Evolutionary conservation across 2,113 vertebrate genomes (phyloP).

Genomic region (Caracal caracal): DNA sequence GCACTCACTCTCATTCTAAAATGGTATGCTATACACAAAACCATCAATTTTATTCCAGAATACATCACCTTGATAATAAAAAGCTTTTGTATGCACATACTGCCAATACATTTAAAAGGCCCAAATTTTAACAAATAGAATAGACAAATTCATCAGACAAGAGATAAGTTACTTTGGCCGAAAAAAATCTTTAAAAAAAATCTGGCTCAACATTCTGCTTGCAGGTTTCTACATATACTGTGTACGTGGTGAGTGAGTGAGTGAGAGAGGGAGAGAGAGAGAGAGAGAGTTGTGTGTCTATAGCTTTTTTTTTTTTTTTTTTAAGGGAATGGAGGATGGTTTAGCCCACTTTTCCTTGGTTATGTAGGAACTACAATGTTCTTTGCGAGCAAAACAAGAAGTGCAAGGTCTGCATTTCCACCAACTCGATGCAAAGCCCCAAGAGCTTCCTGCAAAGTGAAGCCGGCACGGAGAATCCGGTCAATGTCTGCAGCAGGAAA

Average conservation of each 20-base stretch:
- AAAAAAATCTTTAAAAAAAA: conserved; percentile 76
- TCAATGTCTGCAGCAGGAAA: conserved; percentile 90
- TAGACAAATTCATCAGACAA: conserved; percentile 79
- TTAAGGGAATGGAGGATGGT: conserved; percentile 60
- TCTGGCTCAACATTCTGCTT: conserved; percentile 84
- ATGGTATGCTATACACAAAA: conserved; percentile 75
- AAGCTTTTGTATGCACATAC: conserved; percentile 79
- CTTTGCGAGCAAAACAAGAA: conserved; percentile 95
- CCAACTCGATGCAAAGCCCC: conserved; percentile 92
- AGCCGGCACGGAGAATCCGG: conserved; percentile 92
- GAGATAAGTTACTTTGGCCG: conserved; percentile 85
- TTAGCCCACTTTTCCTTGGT: conserved; percentile 68
- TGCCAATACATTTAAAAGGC: conserved; percentile 76
- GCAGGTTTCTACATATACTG: conserved; percentile 62
- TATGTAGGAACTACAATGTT: conserved; percentile 95
- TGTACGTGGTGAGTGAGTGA: background rate
- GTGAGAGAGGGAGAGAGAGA: too few relatives aligned
- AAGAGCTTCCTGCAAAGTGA: conserved; percentile 91
- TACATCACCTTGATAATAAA: conserved; percentile 79
- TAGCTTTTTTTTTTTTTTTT: background rate
- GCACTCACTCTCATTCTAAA: conserved; percentile 77
- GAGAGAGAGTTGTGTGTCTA: background rate
- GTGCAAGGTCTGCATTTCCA: conserved; percentile 94
- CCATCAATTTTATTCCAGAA: conserved; percentile 80
- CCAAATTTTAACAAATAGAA: conserved; percentile 80